phyloP scores from a whole-genome alignment of 2,113 vertebrate species.

The Tylochromis polylepis region DNA sequence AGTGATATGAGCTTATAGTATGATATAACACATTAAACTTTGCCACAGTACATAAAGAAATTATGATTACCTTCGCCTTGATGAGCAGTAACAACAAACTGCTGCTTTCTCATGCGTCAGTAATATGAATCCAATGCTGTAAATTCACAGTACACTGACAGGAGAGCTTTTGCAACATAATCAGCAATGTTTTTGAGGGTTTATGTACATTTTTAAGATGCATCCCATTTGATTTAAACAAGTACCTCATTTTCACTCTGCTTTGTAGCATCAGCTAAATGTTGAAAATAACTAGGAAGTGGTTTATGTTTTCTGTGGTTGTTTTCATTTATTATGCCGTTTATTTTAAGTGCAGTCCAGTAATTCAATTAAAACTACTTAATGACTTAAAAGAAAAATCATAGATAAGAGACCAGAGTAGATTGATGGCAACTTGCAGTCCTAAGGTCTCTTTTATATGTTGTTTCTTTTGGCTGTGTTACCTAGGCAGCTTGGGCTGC shows the following conservation, averaged over 20 bases:
- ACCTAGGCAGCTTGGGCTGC: background rate
- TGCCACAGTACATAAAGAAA: background rate
- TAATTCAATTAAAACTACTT: background rate
- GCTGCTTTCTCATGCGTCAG: background rate
- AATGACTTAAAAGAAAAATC: background rate
- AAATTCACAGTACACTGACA: background rate
- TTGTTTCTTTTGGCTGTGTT: background rate
- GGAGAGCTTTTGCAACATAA: background rate
- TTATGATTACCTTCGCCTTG: background rate
- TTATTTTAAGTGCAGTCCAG: background rate
- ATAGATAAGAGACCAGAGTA: background rate
- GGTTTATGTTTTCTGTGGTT: background rate
- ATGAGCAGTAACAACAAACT: background rate
- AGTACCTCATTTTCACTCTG: background rate
- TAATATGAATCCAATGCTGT: background rate
- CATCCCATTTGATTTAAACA: background rate
- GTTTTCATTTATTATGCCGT: background rate
- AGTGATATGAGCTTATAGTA: background rate
- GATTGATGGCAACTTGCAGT: background rate
- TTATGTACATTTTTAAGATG: background rate
- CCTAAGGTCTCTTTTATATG: background rate
- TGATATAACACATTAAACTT: background rate
- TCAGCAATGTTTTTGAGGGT: background rate
- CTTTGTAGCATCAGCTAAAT: background rate
- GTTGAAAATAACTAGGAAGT: background rate